These are phyloP conservation scores for Mythimna vitellina DNA, from an alignment of 2,888 invertebrate species.

Conservation along the genomic window DNA sequence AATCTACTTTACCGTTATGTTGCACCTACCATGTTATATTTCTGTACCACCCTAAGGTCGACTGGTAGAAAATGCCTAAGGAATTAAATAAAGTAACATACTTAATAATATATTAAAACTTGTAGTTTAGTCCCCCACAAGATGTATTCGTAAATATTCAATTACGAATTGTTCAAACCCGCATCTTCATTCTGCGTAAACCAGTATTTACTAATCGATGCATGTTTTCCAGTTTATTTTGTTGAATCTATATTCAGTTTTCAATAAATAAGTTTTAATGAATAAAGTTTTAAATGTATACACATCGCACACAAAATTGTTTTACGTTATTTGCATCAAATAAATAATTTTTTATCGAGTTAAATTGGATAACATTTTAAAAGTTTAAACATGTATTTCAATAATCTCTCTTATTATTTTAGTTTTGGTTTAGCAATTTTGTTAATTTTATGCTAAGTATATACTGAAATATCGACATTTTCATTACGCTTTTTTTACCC, in stretches of 20 bases:
- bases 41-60: too few species aligned
- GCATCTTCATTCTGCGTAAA: background rate
- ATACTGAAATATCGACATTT: background rate
- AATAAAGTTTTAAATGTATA: slow-evolving; percentile 39
- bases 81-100: too few species aligned
- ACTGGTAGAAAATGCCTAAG: too few species aligned
- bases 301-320: slow-evolving; percentile 4
- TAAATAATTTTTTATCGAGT: slow-evolving; percentile 18
- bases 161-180: slow-evolving; percentile 8
- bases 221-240: slow-evolving; percentile 22
- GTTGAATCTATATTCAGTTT: slow-evolving; percentile 20
- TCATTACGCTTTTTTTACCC: too few species aligned
- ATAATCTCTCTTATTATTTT: background rate
- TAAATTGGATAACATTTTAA: slow-evolving; percentile 9
- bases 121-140: too few species aligned
- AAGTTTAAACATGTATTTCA: slow-evolving; percentile 6
- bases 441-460: background rate
- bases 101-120: too few species aligned
- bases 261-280: slow-evolving; percentile 23
- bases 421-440: background rate
- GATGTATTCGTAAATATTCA: too few species aligned
- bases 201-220: slow-evolving; percentile 12
- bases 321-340: slow-evolving; percentile 8
- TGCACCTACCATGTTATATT: too few species aligned
- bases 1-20: too few species aligned